Base-by-base conservation (phyloP, 2,797 vertebrate genomes). In the Mus spretus region DNA sequence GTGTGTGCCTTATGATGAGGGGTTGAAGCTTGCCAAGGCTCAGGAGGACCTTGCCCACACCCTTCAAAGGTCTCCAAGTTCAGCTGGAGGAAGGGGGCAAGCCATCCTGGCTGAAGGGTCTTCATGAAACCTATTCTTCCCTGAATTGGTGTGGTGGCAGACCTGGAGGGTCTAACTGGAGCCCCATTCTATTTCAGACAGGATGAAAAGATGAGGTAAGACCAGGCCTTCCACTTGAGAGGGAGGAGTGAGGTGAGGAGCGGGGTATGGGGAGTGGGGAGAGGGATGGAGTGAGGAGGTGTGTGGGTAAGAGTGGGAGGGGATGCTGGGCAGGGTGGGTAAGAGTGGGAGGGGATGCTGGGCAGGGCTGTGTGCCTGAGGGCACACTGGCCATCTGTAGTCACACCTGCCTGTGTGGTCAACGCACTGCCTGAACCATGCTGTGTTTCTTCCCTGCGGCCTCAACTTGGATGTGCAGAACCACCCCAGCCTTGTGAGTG, bases 401-500 rank as follows among this genome's bases (percentile, higher is more conserved):
- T 40, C n/a, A 47, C 6, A 55, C 44, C 78, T 5, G 4, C 37
- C 40, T 17, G 3, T 8, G 63, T 37, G 87, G 77, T 22, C 37
- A 3, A 37, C 12, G 34, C 87, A 3, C 37, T 17, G 34, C 87
- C 1, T 14, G 59, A 95, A 63, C 55, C 15, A 0, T 0, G 20
- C 55, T 70, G 50, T 89, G 47, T 78, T 70, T 79, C 55, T 74
- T 47, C 75, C 86, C 26, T 44, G 37, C 53, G 86, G 91, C 47
- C 50, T 78, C 13, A 0, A 67, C 44, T 15, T 77, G 95, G 83
- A 88, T 0, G 9, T 28, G 4, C 94, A 97, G 96, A 89, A 44
- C 28, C 34, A 78, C 89, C 34, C 96, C 95, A 44, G 91, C 96
- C 59, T 98, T 98, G 94, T 96, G 93, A 98, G 97, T 96, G 50